Conservation (phyloP, 2,113 vertebrate species). For the Aramus guarauna region DNA sequence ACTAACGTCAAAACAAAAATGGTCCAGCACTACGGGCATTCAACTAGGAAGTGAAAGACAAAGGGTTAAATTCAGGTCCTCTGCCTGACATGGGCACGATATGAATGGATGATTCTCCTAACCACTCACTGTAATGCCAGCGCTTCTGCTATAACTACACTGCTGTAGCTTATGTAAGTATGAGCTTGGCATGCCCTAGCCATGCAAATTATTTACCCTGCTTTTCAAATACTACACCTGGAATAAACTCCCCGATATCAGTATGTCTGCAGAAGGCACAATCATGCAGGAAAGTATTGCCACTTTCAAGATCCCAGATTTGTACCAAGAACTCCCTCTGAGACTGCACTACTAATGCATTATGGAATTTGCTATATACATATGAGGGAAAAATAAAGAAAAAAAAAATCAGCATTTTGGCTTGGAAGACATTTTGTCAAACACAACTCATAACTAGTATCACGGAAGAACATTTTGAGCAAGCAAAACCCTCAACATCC, state of each 20-base stretch:
- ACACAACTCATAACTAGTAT: neutral
- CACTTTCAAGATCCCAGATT: neutral
- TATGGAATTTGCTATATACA: neutral
- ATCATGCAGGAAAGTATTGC: neutral
- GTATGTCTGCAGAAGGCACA: neutral
- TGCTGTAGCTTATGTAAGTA: neutral
- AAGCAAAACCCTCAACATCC: neutral
- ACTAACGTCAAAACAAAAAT: neutral
- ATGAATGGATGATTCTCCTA: neutral
- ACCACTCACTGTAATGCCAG: neutral
- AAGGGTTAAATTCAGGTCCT: neutral
- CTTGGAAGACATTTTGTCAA: slow-evolving; percentile 2
- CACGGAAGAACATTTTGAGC: neutral
- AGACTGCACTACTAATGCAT: neutral
- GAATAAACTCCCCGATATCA: neutral
- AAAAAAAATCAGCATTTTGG: neutral
- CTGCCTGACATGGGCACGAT: neutral
- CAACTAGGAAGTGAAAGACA: neutral
- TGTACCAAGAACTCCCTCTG: neutral
- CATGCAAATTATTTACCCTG: neutral
- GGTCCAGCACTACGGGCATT: neutral
- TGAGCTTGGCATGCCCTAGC: neutral
- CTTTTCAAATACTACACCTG: neutral
- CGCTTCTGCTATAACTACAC: neutral
- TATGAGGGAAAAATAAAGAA: neutral